Conservation (phyloP, 2,113 vertebrate species). For the Callopanchax toddi region DNA sequence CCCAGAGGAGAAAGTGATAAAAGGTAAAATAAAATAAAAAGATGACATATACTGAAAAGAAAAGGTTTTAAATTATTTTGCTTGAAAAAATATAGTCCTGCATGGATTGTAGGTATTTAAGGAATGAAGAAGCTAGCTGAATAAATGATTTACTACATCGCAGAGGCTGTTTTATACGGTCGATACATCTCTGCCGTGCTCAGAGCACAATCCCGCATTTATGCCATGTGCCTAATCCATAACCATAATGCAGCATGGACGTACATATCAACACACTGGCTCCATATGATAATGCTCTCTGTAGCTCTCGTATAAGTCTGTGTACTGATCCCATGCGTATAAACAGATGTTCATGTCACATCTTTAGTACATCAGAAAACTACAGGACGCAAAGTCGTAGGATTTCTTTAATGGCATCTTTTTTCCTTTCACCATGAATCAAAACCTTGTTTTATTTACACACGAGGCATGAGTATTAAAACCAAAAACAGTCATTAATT, state of each 20-base stretch:
- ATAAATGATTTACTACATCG: slow-evolving; percentile 76
- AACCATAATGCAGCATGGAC: slow-evolving; percentile 69
- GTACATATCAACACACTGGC: slow-evolving; percentile 62
- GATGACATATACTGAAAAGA: slow-evolving; percentile 17
- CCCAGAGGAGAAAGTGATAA: slow-evolving; percentile 19
- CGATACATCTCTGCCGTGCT: slow-evolving; percentile 73
- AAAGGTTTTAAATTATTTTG: slow-evolving; percentile 45
- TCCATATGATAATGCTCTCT: slow-evolving; percentile 67
- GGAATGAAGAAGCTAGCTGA: slow-evolving; percentile 68
- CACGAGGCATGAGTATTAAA: slow-evolving; percentile 58
- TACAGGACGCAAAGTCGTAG: slow-evolving; percentile 8
- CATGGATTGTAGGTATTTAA: slow-evolving; percentile 44
- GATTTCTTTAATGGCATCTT: slow-evolving; percentile 53
- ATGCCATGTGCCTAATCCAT: slow-evolving; percentile 74
- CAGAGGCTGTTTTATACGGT: slow-evolving; percentile 63
- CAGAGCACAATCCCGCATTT: slow-evolving; percentile 60
- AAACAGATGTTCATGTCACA: slow-evolving; percentile 46
- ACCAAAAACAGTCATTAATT: slow-evolving; percentile 63
- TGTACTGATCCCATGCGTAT: slow-evolving; percentile 31
- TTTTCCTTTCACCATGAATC: slow-evolving; percentile 51
- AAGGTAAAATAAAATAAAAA: slow-evolving; percentile 1
- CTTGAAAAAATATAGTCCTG: slow-evolving; percentile 51
- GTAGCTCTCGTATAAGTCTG: slow-evolving; percentile 53
- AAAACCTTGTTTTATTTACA: slow-evolving; percentile 61
- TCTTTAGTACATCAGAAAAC: slow-evolving; percentile 28